phyloP scores from a whole-genome alignment of 2,888 invertebrate species.

The Tineola bisselliella region DNA sequence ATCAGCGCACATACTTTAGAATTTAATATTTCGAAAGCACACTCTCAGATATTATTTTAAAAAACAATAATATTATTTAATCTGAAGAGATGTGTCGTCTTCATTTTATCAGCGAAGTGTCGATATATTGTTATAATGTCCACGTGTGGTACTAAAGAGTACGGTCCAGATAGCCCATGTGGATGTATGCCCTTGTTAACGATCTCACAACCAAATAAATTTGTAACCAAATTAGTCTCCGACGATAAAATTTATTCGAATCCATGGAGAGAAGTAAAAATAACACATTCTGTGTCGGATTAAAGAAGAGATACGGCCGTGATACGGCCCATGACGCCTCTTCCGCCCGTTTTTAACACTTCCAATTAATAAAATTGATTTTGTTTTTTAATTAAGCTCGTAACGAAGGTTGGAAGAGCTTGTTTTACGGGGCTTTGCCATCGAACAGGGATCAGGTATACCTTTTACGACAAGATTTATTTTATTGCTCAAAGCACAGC shows the following conservation, averaged over 20 bases:
- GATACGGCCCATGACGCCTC: constrained; percentile 53
- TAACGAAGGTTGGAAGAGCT: constrained; percentile 54
- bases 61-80: constrained; percentile 58
- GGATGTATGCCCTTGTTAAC: constrained; percentile 64
- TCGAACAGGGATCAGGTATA: constrained; percentile 39
- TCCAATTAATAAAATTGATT: constrained; percentile 69
- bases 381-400: constrained; percentile 66
- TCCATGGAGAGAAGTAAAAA: constrained; percentile 66
- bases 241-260: constrained; percentile 67
- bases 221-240: constrained; percentile 68
- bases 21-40: constrained; percentile 14
- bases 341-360: constrained; percentile 68
- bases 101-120: constrained; percentile 58
- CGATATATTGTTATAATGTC: constrained; percentile 65
- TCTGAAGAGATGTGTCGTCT: constrained; percentile 45
- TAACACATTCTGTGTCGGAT: constrained; percentile 66
- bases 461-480: constrained; percentile 62
- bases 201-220: constrained; percentile 65
- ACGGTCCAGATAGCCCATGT: constrained; percentile 56
- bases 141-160: constrained; percentile 41
- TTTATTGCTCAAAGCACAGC: constrained; percentile 55
- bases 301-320: constrained; percentile 64
- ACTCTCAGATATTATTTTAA: constrained; percentile 22
- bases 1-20: constrained; percentile 30
- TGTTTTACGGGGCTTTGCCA: constrained; percentile 39